Conservation (phyloP, 2,113 vertebrate species). For the Aythya baeri region DNA sequence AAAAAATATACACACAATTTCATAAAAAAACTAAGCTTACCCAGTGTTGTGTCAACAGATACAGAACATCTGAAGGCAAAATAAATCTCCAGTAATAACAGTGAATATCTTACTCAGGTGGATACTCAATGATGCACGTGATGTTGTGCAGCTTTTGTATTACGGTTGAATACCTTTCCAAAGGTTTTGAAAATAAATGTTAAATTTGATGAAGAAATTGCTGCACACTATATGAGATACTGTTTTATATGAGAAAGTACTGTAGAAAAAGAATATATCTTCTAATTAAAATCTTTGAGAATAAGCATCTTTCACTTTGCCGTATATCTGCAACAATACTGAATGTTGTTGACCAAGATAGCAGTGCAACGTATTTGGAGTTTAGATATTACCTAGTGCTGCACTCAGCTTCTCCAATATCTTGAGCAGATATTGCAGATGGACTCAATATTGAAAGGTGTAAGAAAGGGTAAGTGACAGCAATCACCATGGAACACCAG, state of each 20-base stretch:
- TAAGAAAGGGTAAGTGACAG: background rate
- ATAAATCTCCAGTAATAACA: background rate
- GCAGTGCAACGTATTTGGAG: background rate
- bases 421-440: background rate
- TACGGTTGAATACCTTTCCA: background rate
- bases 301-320: background rate
- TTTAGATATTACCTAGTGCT: background rate
- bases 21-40: background rate
- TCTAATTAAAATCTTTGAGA: background rate
- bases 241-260: background rate
- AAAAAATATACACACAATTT: background rate
- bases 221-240: background rate
- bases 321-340: background rate
- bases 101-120: background rate
- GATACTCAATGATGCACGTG: background rate
- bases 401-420: background rate
- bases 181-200: background rate
- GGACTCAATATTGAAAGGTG: background rate
- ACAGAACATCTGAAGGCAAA: background rate
- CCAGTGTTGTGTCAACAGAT: background rate
- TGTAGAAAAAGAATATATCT: background rate
- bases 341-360: background rate
- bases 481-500: background rate
- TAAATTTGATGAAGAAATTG: constrained; percentile 26
- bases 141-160: background rate